Base-by-base conservation (phyloP, 2,113 vertebrate genomes). In the Platycercus adscitus region DNA sequence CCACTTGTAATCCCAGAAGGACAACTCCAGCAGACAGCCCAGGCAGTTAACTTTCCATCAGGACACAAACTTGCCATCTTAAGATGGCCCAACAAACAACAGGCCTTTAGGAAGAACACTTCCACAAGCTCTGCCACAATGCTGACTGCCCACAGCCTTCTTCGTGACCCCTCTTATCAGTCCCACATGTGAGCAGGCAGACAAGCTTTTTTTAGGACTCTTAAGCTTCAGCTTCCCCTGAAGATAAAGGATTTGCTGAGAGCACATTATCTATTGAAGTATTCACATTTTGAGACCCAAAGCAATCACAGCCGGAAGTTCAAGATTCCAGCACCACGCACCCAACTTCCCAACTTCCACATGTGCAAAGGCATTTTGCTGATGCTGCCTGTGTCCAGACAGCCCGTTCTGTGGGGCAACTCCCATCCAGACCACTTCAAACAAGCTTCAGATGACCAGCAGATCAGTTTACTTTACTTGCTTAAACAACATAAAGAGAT, bases 401-500 rank as follows among this genome's bases (percentile, higher is more conserved):
- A 91, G 66, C 35, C 15, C 43, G 11, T 39, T 88, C 43, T 53
- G 47, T 7, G 1, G 60, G 53, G 47, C 88, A 93, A 81, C 3
- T 79, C 72, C 28, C 14, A 35, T 28, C 25, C 61, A 91, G 83
- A 31, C 52, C 33, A 69, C 52, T 76, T 55, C 25, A 70, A 94
- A 87, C 4, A 8, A 91, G 91, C 73, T 90, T 71, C 33, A 50
- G 58, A 87, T 66, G 58, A 60, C 60, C 72, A 65, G 39, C 29
- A 75, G 39, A 91, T 85, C 69, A 69, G 37, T 94, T 96, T 92
- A 78, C 68, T 95, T 95, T 88, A 82, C 84, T 92, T 91, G 82
- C 75, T 84, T 43, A 61, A 95, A 91, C 52, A 96, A 83, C 56
- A 58, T 52, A 55, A 88, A 60, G 47, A 91, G 94, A 94, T 93